Percentiles rank a stretch among this genome's conserved stretches.
Evolutionary conservation across 2,888 invertebrate species (phyloP).

Genomic region (Ischnura elegans): DNA sequence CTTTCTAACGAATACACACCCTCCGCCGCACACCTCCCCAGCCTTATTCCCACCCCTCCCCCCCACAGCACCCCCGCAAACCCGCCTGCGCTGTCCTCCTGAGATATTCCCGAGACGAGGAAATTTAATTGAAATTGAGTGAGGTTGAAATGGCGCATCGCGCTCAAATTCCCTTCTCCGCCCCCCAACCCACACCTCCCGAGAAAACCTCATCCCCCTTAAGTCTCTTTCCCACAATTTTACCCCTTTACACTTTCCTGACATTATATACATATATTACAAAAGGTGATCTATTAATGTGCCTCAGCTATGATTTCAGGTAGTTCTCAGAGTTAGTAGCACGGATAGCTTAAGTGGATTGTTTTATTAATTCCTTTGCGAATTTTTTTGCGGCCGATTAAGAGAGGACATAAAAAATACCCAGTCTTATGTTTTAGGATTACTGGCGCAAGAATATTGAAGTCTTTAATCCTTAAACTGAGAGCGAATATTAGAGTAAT

Average conservation of each 20-base stretch:
- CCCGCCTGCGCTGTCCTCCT: conserved; percentile 29
- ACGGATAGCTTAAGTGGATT: background rate
- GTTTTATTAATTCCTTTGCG: no score
- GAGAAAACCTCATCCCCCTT: background rate
- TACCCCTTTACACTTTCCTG: background rate
- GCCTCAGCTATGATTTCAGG: background rate
- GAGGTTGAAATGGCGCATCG: conserved; percentile 39
- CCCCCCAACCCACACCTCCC: background rate
- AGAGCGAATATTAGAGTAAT: no score
- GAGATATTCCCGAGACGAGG: conserved; percentile 59
- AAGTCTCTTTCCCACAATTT: no score
- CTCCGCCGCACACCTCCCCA: background rate
- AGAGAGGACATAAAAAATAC: no score
- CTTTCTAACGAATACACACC: background rate
- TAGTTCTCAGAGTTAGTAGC: background rate
- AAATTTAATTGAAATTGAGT: conserved; percentile 64
- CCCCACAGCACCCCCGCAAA: background rate
- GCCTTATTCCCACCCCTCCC: background rate
- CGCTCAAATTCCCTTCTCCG: background rate
- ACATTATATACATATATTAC: background rate
- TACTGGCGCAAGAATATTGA: no score
- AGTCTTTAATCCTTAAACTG: no score
- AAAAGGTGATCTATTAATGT: conserved; percentile 55
- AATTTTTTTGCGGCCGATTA: no score
- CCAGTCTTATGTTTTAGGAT: no score